Base-by-base conservation (phyloP, 2,113 vertebrate genomes). In the Phoenicopterus ruber region DNA sequence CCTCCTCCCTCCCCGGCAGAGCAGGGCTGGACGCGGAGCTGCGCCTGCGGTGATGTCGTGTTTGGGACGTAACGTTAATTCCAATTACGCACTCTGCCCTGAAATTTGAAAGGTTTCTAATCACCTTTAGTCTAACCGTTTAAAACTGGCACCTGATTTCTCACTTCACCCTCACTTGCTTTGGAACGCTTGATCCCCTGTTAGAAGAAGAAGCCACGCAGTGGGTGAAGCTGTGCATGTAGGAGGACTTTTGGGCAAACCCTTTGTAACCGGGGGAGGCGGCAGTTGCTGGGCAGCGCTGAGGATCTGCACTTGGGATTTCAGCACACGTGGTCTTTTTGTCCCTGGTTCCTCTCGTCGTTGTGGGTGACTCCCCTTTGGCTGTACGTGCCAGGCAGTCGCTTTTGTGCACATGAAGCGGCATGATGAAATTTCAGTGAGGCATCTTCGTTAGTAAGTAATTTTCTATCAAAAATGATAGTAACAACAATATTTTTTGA, bases 221-320 rank as follows among this genome's bases (percentile, higher is more conserved):
- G 16, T 0, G 22, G 28, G 49, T 34, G 57, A 80, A 38, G 74
- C 79, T 46, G 72, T 49, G 22, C 14, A 6, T 0, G 1, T 1
- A n/a, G 76, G 17, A 67, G 22, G 55, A 5, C 7, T 63, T 42
- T 24, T 5, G n/a, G 62, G n/a, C 31, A 22, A 61, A 49, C 13
- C 13, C 42, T 13, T 57, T 4, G 18, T n/a, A 5, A 20, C 16
- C 2, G 26, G 20, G 36, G 22, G 7, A 32, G 5, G 50, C 12
- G 46, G 42, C 46, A 15, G 34, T 7, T 12, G 20, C 8, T 14
- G 36, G 31, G 69, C 69, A 14, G 26, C 2, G 38, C 1, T 55
- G 42, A 25, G 77, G 18, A 13, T 26, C 20, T 31, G 67, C 9
- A 2, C 11, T 26, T 6, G 29, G 7, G 42, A 21, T 76, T 52